Evolutionary conservation across 2,888 invertebrate species (phyloP).

Genomic region (Erebia aethiops): DNA sequence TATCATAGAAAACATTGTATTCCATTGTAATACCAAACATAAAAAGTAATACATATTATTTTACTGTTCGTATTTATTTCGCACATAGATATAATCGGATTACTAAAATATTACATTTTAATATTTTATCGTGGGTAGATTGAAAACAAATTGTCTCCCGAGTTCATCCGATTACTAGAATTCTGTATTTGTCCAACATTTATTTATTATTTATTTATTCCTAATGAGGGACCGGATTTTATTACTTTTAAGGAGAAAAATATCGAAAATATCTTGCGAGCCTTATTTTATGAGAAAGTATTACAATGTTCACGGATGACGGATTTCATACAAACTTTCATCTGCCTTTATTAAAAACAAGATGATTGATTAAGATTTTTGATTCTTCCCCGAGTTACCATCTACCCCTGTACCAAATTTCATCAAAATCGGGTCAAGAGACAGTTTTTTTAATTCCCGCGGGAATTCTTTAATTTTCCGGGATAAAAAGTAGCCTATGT

Average conservation of each 20-base stretch:
- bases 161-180: constrained; percentile 41
- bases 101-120: constrained; percentile 42
- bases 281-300: too few species aligned
- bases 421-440: too few species aligned
- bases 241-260: neutral
- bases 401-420: too few species aligned
- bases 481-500: too few species aligned
- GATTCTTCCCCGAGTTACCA: too few species aligned
- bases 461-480: too few species aligned
- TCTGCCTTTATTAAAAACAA: too few species aligned
- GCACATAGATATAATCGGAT: constrained; percentile 40
- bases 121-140: constrained; percentile 44
- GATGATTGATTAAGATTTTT: too few species aligned
- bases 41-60: neutral
- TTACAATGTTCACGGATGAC: too few species aligned
- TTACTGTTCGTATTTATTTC: constrained; percentile 13
- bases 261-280: too few species aligned
- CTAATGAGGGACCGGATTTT: constrained; percentile 24
- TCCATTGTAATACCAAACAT: neutral
- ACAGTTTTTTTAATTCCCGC: too few species aligned
- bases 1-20: neutral
- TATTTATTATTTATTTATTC: neutral
- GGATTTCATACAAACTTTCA: too few species aligned
- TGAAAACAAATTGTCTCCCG: constrained; percentile 41
- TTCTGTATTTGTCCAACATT: constrained; percentile 28